These are phyloP conservation scores for Cylloceria caligata DNA, from an alignment of 2,888 invertebrate species.

Conservation along the genomic window DNA sequence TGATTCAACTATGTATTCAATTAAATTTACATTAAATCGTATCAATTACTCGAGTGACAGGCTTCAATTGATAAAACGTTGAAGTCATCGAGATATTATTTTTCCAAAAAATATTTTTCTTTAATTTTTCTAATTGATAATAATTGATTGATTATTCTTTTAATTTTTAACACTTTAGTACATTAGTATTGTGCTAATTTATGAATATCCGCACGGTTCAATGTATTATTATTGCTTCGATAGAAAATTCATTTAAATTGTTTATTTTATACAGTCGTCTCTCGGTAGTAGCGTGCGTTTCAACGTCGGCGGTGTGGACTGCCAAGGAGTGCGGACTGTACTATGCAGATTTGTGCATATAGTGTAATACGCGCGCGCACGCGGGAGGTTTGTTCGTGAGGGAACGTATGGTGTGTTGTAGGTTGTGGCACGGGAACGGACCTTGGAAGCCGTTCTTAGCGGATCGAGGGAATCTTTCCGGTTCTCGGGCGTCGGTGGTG, in stretches of 20 bases:
- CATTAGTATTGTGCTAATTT: too few species aligned
- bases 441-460: slow-evolving; percentile 83
- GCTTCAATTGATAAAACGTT: too few species aligned
- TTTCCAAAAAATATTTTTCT: too few species aligned
- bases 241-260: background rate
- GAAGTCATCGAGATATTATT: too few species aligned
- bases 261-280: background rate
- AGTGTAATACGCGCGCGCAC: slow-evolving; percentile 44
- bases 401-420: slow-evolving; percentile 57
- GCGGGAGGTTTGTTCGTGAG: slow-evolving; percentile 28
- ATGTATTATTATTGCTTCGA: too few species aligned
- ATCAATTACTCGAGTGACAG: too few species aligned
- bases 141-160: too few species aligned
- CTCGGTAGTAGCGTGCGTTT: background rate
- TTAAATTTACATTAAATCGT: too few species aligned
- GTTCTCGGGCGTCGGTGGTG: slow-evolving; percentile 79
- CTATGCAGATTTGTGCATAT: slow-evolving; percentile 41
- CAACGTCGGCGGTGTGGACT: background rate
- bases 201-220: too few species aligned
- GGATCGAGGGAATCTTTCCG: slow-evolving; percentile 84
- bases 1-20: too few species aligned
- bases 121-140: too few species aligned
- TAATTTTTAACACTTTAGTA: too few species aligned
- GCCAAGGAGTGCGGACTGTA: slow-evolving; percentile 6
- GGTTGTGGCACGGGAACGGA: slow-evolving; percentile 72